These are phyloP conservation scores for Oreonectes daqikongensis DNA, from an alignment of 2,797 vertebrate species.

Conservation along the genomic window DNA sequence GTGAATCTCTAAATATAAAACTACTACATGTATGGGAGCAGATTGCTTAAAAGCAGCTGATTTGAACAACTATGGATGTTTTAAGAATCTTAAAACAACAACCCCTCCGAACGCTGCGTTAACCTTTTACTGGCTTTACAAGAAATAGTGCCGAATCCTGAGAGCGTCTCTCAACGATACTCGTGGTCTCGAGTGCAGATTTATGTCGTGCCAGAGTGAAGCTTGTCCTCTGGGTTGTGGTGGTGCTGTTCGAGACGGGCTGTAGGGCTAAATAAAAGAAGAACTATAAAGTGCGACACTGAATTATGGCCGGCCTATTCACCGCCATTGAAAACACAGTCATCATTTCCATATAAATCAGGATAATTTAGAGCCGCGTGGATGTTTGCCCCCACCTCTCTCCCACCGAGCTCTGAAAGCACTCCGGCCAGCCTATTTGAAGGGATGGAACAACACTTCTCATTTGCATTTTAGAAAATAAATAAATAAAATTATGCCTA, in stretches of 20 bases:
- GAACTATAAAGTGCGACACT: conserved; percentile 57
- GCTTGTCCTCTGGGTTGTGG: conserved; percentile 53
- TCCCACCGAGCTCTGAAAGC: conserved; percentile 63
- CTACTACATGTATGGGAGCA: background rate
- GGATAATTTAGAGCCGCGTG: conserved; percentile 69
- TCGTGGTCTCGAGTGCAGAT: conserved; percentile 63
- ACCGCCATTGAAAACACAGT: conserved; percentile 68
- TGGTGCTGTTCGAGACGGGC: conserved; percentile 54
- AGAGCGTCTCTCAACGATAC: conserved; percentile 66
- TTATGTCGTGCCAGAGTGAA: conserved; percentile 59
- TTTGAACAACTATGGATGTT: no score
- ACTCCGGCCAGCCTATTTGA: conserved; percentile 50
- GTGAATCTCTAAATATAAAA: background rate
- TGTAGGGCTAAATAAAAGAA: conserved; percentile 61
- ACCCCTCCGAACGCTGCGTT: conserved; percentile 60
- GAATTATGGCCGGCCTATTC: conserved; percentile 69
- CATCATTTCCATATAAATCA: conserved; percentile 76
- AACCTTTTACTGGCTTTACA: conserved; percentile 77
- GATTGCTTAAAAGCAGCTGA: conserved; percentile 5
- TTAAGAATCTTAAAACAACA: conserved; percentile 67
- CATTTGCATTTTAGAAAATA: conserved; percentile 45
- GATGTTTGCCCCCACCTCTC: conserved; percentile 58
- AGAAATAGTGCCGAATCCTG: conserved; percentile 65
- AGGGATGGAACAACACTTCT: conserved; percentile 62
- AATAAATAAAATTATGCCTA: conserved; percentile 30